These are phyloP conservation scores for Centrocercus urophasianus DNA, from an alignment of 2,113 vertebrate genomes.

Conservation along the genomic window DNA sequence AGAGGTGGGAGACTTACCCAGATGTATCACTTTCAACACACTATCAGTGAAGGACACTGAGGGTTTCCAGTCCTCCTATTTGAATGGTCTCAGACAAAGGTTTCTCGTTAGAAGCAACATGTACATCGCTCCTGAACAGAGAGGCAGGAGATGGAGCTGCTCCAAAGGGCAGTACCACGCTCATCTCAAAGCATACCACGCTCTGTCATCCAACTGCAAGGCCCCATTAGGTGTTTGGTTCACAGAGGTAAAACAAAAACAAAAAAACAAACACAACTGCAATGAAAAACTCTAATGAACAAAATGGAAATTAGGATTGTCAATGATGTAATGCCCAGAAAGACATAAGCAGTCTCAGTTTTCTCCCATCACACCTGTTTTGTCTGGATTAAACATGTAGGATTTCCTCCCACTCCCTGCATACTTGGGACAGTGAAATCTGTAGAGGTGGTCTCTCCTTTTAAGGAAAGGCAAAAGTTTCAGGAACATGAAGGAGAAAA, in stretches of 20 bases:
- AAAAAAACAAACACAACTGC: too few relatives aligned
- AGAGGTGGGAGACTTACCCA: not conserved
- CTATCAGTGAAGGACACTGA: not conserved
- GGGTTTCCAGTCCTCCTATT: not conserved
- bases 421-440: not conserved
- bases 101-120: not conserved
- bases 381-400: not conserved
- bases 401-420: not conserved
- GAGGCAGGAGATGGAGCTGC: not conserved
- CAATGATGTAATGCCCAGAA: not conserved
- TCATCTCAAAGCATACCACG: not conserved
- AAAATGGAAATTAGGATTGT: not conserved
- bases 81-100: not conserved
- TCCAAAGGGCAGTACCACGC: not conserved
- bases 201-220: not conserved
- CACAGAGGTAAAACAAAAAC: not conserved
- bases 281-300: not conserved
- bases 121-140: not conserved
- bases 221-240: not conserved
- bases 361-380: not conserved
- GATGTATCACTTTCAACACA: accelerated
- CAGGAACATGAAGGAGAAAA: not conserved
- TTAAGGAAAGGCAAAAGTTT: not conserved
- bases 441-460: not conserved
- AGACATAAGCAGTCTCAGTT: not conserved